Conservation (phyloP, 2,797 vertebrate species). For the Margarornis squamiger region DNA sequence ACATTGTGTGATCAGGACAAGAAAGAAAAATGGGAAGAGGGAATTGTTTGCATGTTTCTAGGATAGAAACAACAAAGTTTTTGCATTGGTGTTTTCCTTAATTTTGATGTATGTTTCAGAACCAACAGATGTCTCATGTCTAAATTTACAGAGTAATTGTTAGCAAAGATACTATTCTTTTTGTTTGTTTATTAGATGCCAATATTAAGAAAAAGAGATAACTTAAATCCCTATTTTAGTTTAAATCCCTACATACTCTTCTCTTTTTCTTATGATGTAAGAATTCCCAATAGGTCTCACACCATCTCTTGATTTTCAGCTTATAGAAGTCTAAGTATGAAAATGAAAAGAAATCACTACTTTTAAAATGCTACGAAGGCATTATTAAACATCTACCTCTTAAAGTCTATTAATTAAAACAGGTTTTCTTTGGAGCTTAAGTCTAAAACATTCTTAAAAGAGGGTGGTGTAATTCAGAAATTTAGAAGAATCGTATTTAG, state of each 20-base stretch:
- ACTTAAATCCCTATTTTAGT: background rate
- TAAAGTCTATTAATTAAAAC: background rate
- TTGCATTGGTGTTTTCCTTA: background rate
- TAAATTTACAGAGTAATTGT: background rate
- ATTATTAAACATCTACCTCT: background rate
- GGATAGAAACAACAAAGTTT: background rate
- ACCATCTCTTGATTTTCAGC: background rate
- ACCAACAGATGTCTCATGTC: background rate
- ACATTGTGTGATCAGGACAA: slow-evolving; percentile 27
- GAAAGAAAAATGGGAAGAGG: slow-evolving; percentile 21
- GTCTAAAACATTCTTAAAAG: background rate
- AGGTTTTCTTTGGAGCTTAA: background rate
- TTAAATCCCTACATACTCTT: background rate
- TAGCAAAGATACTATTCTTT: background rate
- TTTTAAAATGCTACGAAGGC: background rate
- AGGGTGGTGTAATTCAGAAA: background rate
- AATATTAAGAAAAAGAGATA: background rate
- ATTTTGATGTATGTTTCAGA: slow-evolving; percentile 9
- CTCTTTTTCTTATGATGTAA: background rate
- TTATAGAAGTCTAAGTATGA: background rate
- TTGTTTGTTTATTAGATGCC: background rate
- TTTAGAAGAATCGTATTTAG: background rate
- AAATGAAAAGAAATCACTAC: background rate
- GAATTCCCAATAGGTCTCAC: background rate
- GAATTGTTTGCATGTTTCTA: slow-evolving; percentile 19